Base-by-base conservation (phyloP, 2,113 vertebrate species). In the Hipposideros armiger region DNA sequence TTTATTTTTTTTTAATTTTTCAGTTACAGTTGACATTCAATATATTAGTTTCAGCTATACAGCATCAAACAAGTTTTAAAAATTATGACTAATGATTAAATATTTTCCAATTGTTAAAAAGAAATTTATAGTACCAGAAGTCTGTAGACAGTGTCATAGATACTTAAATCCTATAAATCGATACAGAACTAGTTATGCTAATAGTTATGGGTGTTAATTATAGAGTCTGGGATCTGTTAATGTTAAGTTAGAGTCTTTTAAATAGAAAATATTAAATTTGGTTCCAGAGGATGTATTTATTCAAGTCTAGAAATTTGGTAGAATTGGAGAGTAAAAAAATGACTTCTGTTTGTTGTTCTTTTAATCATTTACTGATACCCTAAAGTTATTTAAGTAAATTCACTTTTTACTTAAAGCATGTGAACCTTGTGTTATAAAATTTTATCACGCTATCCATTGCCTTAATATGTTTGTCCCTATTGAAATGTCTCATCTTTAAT, bases 151-250 rank as follows among this genome's bases (percentile, higher is more conserved):
- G 94, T 96, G 47, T 94, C 72, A 94, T 11, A 95, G 91, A 95
- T 94, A 96, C 84, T 88, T 81, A 94, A 91, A 95, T 97, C 80
- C 87, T 94, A 87, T 96, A 96, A 94, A 96, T 87, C 73, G 96
- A 95, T 97, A 96, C 87, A 96, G 86, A 97, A 95, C 92, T 97
- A 96, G 88, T 96, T 97, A 96, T 94, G 82, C 6, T 97, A 97
- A 98, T 96, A 70, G 95, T 97, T 97, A 97, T 96, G 82, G 91
- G 85, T 87, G 94, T 81, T 97, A 98, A 97, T 98, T 97, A 81
- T 2, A 64, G 96, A 72, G 95, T 93, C 74, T 98, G 87, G 72
- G 78, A 30, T 80, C 87, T 24, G 16, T 85, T 97, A 97, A 97
- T 95, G 81, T 91, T 91, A 96, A 81, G 88, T 92, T 98, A 94